Conservation (phyloP, 2,888 invertebrate genomes). For the Ceraclea dissimilis region DNA sequence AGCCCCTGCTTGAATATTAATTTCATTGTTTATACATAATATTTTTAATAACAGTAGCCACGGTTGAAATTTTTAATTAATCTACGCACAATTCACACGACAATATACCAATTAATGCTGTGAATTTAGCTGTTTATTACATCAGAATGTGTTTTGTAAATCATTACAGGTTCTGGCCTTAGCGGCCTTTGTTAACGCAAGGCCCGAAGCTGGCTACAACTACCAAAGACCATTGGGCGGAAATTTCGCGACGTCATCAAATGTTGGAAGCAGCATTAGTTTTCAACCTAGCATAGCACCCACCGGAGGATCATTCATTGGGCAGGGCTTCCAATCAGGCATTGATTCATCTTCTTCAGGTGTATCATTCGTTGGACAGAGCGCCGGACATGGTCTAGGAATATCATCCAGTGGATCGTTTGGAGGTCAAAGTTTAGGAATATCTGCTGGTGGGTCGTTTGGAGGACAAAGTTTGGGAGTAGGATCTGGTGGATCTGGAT, state of each 20-base stretch:
- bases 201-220: constrained; percentile 55
- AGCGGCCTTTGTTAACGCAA: constrained; percentile 50
- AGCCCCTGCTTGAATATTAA: no score
- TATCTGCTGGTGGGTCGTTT: constrained; percentile 20
- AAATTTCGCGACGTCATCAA: not conserved
- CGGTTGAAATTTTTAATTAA: no score
- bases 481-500: constrained; percentile 15
- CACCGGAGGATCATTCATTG: not conserved
- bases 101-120: no score
- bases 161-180: constrained; percentile 33
- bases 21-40: no score
- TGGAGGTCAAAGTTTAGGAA: not conserved
- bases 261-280: not conserved
- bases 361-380: constrained; percentile 5
- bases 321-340: not conserved
- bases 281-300: not conserved
- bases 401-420: not conserved
- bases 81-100: no score
- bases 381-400: constrained; percentile 7
- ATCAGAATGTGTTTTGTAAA: not conserved
- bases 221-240: constrained; percentile 28
- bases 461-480: constrained; percentile 2
- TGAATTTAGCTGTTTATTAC: not conserved
- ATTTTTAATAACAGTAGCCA: no score
- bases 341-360: constrained; percentile 3